phyloP scores from a whole-genome alignment of 2,113 vertebrate species.

The Carollia perspicillata region DNA sequence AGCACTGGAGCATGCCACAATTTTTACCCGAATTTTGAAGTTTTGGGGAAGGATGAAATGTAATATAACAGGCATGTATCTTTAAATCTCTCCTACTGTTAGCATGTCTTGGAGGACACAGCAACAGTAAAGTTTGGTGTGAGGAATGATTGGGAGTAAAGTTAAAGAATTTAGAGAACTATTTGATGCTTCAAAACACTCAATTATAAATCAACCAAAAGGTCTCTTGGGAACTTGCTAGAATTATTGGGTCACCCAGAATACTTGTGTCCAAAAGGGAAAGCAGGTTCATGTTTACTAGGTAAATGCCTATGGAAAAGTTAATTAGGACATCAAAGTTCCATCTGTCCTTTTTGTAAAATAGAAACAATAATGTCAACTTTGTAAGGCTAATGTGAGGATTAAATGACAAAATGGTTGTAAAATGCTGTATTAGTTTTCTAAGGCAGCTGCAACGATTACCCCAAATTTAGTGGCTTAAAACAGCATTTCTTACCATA shows the following conservation, averaged over 20 bases:
- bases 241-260: background rate
- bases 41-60: constrained; percentile 31
- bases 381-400: background rate
- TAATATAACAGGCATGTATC: constrained; percentile 32
- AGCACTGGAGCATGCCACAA: background rate
- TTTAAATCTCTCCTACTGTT: constrained; percentile 36
- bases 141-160: background rate
- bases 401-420: background rate
- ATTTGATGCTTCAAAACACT: constrained; percentile 10
- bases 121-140: background rate
- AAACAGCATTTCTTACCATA: background rate
- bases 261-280: background rate
- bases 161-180: constrained; percentile 16
- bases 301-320: background rate
- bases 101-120: constrained; percentile 29
- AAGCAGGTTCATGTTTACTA: background rate
- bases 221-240: background rate
- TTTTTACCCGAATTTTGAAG: background rate
- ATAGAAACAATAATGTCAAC: background rate
- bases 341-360: background rate
- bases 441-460: background rate
- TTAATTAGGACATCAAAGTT: background rate
- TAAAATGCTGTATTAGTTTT: background rate
- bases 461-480: background rate
- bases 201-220: constrained; percentile 36